Evolutionary conservation across 1,140 invertebrate species (phyloP), one percentile per base, ranked within the genome.

Genomic region (Amphibalanus amphitrite): DNA sequence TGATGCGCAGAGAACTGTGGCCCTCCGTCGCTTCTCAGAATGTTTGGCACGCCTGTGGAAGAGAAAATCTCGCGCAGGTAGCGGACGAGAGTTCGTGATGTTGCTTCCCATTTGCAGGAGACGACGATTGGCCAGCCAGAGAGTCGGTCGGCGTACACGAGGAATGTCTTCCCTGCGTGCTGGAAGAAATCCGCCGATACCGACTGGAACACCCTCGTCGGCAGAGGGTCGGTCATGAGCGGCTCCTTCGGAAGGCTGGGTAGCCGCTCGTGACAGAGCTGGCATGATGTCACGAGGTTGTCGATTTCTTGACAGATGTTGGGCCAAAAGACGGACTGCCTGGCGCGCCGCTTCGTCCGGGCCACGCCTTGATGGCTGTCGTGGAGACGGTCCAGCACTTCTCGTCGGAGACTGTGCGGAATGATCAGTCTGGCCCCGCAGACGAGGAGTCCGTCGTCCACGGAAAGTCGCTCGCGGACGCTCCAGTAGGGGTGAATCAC

Each of bases 311-410:
- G 8, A n/a, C 64, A 8, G 25, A 47, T 71, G 33, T 69, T 69
- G 10, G 33, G 70, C 69, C 69, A 70, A 17, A 13, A 70, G 3
- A 38, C 69, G n/a, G 8, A 38, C 29, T 70, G 29, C n/a, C n/a
- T 3, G 25, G 69, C 29, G 3, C 69, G 69, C 26, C 29, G 17
- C 69, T 29, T n/a, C 10, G 69, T 70, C n/a, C 30, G 30, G 33
- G 8, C 69, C 8, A 47, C 29, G 8, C 69, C 69, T 26, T 47
- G 69, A n/a, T 70, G 69, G 69, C 69, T 26, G 29, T 70, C 69
- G 29, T 70, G 69, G 8, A 29, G 69, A 8, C n/a, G 70, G 25
- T 70, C n/a, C 10, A 70, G 29, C 30, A n/a, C 28, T 15, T 29
- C 30, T 70, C 69, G n/a, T 28, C 69, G 8, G 3, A 28, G 29